phyloP scores from a whole-genome alignment of 2,113 vertebrate genomes.

The Triplophysa dalaica region DNA sequence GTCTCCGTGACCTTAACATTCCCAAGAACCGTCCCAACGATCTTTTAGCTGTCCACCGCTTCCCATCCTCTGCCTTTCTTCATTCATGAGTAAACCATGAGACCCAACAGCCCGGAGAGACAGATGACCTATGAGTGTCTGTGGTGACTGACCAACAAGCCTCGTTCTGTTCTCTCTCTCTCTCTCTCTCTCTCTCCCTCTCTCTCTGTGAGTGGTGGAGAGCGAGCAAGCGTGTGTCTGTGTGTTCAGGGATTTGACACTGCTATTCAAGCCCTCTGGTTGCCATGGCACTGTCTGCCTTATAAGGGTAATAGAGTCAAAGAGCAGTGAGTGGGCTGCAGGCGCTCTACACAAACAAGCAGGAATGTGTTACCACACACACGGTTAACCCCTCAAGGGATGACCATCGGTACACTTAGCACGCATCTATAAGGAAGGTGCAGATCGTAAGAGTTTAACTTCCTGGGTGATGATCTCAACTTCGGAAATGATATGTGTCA shows the following conservation, averaged over 20 bases:
- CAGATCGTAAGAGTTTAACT: background rate
- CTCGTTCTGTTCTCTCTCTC: slow-evolving; percentile 51
- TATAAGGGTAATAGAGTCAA: slow-evolving; percentile 83
- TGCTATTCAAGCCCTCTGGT: slow-evolving; percentile 84
- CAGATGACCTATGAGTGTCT: slow-evolving; percentile 39
- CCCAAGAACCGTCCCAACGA: slow-evolving; percentile 53
- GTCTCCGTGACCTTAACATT: slow-evolving; percentile 67
- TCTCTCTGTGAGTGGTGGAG: slow-evolving; percentile 52
- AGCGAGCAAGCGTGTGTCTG: slow-evolving; percentile 68
- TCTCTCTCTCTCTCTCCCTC: slow-evolving; percentile 53
- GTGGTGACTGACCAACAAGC: slow-evolving; percentile 53
- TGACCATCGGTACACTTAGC: slow-evolving; percentile 62
- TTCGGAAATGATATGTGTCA: background rate
- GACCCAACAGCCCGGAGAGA: slow-evolving; percentile 33
- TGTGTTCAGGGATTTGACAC: slow-evolving; percentile 85
- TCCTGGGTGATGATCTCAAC: background rate
- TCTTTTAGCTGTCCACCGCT: slow-evolving; percentile 32
- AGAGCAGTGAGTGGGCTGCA: slow-evolving; percentile 78
- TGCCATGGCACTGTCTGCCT: slow-evolving; percentile 79
- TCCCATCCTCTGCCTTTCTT: slow-evolving; percentile 54
- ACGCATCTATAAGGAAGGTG: background rate
- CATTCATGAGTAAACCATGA: slow-evolving; percentile 42
- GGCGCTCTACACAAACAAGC: slow-evolving; percentile 58
- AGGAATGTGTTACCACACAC: slow-evolving; percentile 69
- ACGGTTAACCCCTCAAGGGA: slow-evolving; percentile 61